These are phyloP conservation scores for Silurus asotus DNA, from an alignment of 2,113 vertebrate species.

Conservation along the genomic window DNA sequence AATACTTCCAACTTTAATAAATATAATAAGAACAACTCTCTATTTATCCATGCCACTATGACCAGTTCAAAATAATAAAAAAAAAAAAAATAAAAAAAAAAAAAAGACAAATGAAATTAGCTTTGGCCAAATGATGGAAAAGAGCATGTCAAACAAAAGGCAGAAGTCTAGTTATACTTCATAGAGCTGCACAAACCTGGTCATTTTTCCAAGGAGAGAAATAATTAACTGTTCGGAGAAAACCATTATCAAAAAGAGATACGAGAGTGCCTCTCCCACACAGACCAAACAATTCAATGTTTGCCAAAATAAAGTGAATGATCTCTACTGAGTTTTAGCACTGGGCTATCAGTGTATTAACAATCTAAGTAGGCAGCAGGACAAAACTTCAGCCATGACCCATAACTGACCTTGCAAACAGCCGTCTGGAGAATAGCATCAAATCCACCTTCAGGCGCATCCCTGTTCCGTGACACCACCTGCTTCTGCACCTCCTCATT, in stretches of 20 bases:
- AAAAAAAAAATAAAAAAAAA: conserved; percentile 4
- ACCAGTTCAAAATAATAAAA: neutral
- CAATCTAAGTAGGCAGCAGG: conserved; percentile 39
- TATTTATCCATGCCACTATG: neutral
- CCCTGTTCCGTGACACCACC: conserved; percentile 92
- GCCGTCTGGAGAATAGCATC: conserved; percentile 94
- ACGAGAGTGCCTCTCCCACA: neutral
- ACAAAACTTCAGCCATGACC: neutral
- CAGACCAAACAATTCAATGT: neutral
- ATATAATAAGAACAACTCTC: neutral
- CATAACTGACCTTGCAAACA: conserved; percentile 86
- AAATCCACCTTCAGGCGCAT: conserved; percentile 92
- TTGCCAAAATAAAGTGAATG: neutral
- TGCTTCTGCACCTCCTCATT: conserved; percentile 95
- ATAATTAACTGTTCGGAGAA: conserved; percentile 9
- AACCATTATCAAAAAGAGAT: neutral
- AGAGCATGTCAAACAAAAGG: conserved; percentile 4
- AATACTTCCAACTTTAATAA: neutral
- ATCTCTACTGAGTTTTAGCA: neutral
- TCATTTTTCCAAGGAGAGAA: conserved; percentile 33
- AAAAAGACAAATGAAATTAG: neutral
- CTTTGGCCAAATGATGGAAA: conserved; percentile 31
- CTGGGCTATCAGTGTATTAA: conserved; percentile 42
- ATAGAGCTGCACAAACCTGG: conserved; percentile 43
- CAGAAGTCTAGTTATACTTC: conserved; percentile 28